Evolutionary conservation across 2,113 vertebrate genomes (phyloP), one percentile per base, ranked within the genome.

Genomic region (Hippocampus abdominalis): DNA sequence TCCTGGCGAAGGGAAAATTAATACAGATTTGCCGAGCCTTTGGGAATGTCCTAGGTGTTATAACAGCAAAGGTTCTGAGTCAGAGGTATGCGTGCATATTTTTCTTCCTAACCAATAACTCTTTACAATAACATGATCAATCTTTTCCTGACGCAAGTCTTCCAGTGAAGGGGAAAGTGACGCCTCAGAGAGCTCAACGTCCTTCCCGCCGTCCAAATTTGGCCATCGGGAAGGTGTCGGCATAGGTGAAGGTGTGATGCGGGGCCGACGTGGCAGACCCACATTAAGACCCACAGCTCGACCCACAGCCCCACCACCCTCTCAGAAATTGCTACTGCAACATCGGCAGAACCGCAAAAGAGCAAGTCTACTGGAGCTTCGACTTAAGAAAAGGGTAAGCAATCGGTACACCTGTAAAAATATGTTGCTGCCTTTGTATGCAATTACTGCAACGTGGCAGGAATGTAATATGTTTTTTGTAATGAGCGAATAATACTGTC

Each of bases 31-130:
- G 76, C 96, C 96, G 5, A 98, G 97, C 89, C 98, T 94, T 90
- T 98, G 97, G 97, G 95, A 98, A 72, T 98, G 96, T 88, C 96
- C 96, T 5, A 97, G 95, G 81, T 98, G 97, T 91, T 93, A 94
- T 83, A 93, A 96, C 76, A 94, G 92, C 67, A 91, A 91, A 81
- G 87, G 72, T 46, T 93, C 93, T 0, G 89, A 81, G 1, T 36
- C 90, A 0, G 95, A 96, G 87, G 92, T 93, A 86, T 16, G 12
- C 32, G 51, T 64, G 2, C 18, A 25, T 40, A 2, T 44, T 44
- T 27, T 6, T 70, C 5, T 15, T 2, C 46, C 21, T 51, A 12
- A 36, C 20, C 27, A 60, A 60, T 13, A 23, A 13, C 23, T 56
- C 25, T 60, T 51, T n/a, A 59, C 36, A 64, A 29, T 71, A 7